Evolutionary conservation across 2,797 vertebrate species (phyloP).

Genomic region (Morus bassanus): DNA sequence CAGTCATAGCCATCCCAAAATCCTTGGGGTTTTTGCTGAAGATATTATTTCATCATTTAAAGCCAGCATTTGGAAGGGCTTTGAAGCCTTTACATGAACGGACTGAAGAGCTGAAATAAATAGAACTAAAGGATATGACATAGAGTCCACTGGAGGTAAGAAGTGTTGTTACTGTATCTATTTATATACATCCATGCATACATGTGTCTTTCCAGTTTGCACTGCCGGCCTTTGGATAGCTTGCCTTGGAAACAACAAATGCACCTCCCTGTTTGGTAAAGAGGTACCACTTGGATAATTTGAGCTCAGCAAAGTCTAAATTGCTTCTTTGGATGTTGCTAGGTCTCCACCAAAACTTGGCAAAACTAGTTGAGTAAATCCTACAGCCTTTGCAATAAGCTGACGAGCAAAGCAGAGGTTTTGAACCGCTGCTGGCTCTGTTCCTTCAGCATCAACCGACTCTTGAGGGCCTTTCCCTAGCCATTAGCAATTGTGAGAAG

Average conservation of each 20-base stretch:
- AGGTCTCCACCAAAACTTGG: neutral
- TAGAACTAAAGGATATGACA: neutral
- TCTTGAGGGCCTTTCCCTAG: neutral
- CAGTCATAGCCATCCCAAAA: neutral
- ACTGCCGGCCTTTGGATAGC: neutral
- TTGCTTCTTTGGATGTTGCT: neutral
- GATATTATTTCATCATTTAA: neutral
- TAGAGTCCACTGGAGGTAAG: neutral
- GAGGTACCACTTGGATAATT: neutral
- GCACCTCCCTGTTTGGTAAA: neutral
- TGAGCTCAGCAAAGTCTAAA: neutral
- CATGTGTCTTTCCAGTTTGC: neutral
- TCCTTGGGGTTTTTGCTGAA: neutral
- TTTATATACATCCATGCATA: too few relatives aligned
- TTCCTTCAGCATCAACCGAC: neutral
- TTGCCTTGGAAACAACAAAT: neutral
- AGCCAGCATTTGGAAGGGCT: neutral
- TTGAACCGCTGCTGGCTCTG: neutral
- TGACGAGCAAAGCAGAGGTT: neutral
- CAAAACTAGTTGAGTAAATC: neutral
- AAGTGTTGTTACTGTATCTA: neutral
- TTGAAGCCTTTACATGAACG: neutral
- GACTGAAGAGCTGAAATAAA: neutral
- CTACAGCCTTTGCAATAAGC: neutral
- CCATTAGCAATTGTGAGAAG: neutral